A percentile compares a stretch with the other conserved stretches of the same genome.
These are phyloP conservation scores for Desmodus rotundus DNA, from an alignment of 2,113 vertebrate species.

Conservation along the genomic window DNA sequence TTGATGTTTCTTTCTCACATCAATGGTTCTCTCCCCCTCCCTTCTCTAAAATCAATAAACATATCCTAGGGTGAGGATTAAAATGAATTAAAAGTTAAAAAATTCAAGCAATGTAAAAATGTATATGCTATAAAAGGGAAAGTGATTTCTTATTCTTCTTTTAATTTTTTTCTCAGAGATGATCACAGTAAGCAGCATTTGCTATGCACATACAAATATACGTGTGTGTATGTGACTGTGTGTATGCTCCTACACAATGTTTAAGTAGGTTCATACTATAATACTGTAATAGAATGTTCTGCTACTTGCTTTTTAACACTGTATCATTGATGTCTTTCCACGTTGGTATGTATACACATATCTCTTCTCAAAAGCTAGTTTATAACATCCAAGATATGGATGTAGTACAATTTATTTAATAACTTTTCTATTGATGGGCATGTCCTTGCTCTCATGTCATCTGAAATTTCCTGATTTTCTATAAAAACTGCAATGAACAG, in stretches of 20 bases:
- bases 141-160: not conserved
- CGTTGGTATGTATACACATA: not conserved
- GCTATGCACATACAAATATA: not conserved
- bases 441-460: not conserved
- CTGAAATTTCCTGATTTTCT: not conserved
- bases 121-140: not conserved
- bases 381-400: not conserved
- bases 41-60: no score
- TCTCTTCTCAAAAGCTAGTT: not conserved
- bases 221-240: not conserved
- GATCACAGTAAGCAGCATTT: not conserved
- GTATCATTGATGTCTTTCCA: not conserved
- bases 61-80: no score
- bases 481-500: not conserved
- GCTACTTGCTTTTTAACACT: not conserved
- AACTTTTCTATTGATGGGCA: not conserved
- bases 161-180: not conserved
- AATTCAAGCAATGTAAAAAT: not conserved
- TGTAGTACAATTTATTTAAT: not conserved
- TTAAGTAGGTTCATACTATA: not conserved
- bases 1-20: no score
- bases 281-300: not conserved
- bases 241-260: not conserved
- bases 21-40: no score
- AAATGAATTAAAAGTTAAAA: not conserved